Evolutionary conservation across 1,140 invertebrate genomes (phyloP).

Genomic region (Pachypeltis micranthus): DNA sequence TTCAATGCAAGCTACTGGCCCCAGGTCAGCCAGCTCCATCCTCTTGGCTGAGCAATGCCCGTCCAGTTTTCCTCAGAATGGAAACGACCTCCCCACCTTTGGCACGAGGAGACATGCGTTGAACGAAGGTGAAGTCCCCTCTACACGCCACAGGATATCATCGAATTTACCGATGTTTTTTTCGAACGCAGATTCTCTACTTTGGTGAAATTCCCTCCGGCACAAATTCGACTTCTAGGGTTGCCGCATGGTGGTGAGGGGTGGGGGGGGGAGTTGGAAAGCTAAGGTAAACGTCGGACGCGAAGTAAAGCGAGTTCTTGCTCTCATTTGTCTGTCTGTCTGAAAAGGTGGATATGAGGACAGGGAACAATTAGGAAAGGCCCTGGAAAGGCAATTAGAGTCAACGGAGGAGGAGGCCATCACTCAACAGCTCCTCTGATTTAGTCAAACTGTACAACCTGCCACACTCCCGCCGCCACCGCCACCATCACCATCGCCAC

Average conservation of each 20-base stretch:
- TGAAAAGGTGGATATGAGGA: conserved; percentile 7
- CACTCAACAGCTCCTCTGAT: conserved; percentile 7
- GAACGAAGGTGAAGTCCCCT: too few relatives aligned
- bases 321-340: conserved; percentile 9
- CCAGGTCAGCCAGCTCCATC: too few relatives aligned
- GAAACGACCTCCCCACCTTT: too few relatives aligned
- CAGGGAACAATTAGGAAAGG: conserved; percentile 7
- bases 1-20: too few relatives aligned
- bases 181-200: background rate
- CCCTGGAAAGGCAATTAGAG: conserved; percentile 8
- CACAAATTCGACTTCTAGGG: background rate
- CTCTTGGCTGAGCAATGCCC: too few relatives aligned
- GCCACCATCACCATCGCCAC: too few relatives aligned
- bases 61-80: too few relatives aligned
- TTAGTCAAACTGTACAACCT: conserved; percentile 9
- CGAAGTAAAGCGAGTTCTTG: conserved; percentile 6
- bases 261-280: too few relatives aligned
- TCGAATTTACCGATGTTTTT: background rate
- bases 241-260: background rate
- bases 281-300: too few relatives aligned
- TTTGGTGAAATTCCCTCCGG: background rate
- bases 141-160: too few relatives aligned
- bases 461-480: too few relatives aligned
- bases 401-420: conserved; percentile 9
- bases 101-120: too few relatives aligned